Evolutionary conservation across 2,888 invertebrate species (phyloP).

Genomic region (Tholera decimalis): DNA sequence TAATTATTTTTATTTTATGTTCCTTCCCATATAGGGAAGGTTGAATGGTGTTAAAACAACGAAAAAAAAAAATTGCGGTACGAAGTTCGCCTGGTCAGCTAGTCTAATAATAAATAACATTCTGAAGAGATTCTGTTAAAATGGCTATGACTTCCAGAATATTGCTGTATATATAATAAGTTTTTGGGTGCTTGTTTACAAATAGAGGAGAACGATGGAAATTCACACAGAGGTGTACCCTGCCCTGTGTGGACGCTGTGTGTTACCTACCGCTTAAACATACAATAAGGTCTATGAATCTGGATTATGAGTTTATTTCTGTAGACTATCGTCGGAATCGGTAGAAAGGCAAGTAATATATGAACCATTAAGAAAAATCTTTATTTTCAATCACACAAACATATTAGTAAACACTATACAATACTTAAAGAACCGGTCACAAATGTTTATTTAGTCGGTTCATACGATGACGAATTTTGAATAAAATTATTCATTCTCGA

Average conservation of each 20-base stretch:
- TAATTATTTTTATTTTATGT: too few species aligned
- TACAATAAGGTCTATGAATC: neutral
- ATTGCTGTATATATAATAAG: too few species aligned
- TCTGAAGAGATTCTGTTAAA: too few species aligned
- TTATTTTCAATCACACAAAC: constrained; percentile 35
- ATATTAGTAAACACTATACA: constrained; percentile 14
- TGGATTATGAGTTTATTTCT: neutral
- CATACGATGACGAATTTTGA: constrained; percentile 30
- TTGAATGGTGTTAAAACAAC: too few species aligned
- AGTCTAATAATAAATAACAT: too few species aligned
- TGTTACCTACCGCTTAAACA: too few species aligned
- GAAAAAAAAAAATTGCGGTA: too few species aligned
- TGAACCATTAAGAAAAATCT: neutral
- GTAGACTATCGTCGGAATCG: neutral
- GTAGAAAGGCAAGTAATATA: neutral
- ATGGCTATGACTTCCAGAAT: too few species aligned
- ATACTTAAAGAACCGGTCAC: constrained; percentile 4
- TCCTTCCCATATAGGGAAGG: too few species aligned
- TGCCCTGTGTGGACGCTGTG: neutral
- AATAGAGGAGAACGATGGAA: too few species aligned
- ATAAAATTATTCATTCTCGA: constrained; percentile 60
- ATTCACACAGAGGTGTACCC: too few species aligned
- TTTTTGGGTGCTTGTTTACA: neutral
- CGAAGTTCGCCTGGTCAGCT: too few species aligned
- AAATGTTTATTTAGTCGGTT: constrained; percentile 19